phyloP scores from a whole-genome alignment of 2,113 vertebrate species.

The human (Homo sapiens) region DNA sequence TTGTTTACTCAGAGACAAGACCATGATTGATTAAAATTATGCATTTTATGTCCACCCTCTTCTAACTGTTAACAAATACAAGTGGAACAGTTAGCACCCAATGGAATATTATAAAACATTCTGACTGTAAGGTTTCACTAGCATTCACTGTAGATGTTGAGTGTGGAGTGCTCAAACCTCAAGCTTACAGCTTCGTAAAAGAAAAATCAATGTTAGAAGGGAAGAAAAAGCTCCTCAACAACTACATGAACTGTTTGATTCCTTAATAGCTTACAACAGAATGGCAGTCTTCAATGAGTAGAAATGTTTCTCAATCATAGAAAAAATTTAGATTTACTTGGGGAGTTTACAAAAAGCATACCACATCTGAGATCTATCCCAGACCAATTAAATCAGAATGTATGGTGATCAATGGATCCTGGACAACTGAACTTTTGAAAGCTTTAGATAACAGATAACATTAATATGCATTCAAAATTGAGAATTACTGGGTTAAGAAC shows the following conservation, averaged over 20 bases:
- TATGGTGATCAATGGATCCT: background rate
- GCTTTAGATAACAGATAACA: background rate
- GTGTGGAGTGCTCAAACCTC: background rate
- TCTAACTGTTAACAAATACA: conserved; percentile 42
- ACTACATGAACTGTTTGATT: background rate
- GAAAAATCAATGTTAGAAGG: background rate
- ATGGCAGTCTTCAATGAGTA: background rate
- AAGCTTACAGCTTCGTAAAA: background rate
- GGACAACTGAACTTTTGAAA: background rate
- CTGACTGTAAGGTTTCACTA: background rate
- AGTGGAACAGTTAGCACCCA: background rate
- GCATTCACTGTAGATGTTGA: background rate
- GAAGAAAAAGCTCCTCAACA: background rate
- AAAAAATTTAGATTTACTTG: background rate
- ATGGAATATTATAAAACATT: conserved; percentile 37
- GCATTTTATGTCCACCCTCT: background rate
- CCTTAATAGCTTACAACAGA: background rate
- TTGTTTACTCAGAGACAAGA: conserved; percentile 48
- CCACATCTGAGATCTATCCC: background rate
- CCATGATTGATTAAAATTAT: conserved; percentile 18
- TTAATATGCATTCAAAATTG: background rate
- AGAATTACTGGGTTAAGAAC: background rate
- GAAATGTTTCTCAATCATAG: background rate
- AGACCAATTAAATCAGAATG: background rate
- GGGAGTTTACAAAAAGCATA: background rate